Evolutionary conservation across 2,888 invertebrate genomes (phyloP).

Genomic region (Liopterus haemorrhoidalis): DNA sequence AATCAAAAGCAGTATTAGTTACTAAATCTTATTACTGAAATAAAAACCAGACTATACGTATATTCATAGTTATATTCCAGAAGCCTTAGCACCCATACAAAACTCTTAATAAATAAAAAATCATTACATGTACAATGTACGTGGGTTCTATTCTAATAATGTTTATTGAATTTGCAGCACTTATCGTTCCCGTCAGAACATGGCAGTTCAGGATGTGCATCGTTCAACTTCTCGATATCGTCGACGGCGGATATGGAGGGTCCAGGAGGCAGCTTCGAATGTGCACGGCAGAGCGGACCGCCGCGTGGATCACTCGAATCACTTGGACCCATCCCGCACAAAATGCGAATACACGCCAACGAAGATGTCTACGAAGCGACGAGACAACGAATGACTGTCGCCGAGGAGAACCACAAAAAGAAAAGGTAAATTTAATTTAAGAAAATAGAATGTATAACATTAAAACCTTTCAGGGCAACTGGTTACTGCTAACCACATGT

Average conservation of each 20-base stretch:
- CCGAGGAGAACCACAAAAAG: conserved; percentile 88
- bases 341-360: conserved; percentile 89
- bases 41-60: too few species aligned
- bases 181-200: conserved; percentile 66
- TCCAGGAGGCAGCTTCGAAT: conserved; percentile 88
- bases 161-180: conserved; percentile 54
- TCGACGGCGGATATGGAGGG: conserved; percentile 74
- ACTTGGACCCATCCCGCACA: conserved; percentile 79
- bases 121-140: background rate
- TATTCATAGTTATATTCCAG: too few species aligned
- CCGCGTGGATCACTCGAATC: conserved; percentile 60
- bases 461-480: too few species aligned
- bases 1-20: too few species aligned
- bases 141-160: conserved; percentile 4
- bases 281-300: conserved; percentile 64
- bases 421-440: conserved; percentile 78
- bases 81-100: too few species aligned
- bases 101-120: too few species aligned
- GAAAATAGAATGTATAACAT: too few species aligned
- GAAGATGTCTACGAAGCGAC: conserved; percentile 94
- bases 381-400: conserved; percentile 83
- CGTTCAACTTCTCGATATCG: conserved; percentile 74
- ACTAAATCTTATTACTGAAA: too few species aligned
- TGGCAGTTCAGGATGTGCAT: conserved; percentile 49
- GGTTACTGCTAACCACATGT: too few species aligned